Evolutionary conservation across 2,113 vertebrate species (phyloP).

Genomic region (Catharus minimus): DNA sequence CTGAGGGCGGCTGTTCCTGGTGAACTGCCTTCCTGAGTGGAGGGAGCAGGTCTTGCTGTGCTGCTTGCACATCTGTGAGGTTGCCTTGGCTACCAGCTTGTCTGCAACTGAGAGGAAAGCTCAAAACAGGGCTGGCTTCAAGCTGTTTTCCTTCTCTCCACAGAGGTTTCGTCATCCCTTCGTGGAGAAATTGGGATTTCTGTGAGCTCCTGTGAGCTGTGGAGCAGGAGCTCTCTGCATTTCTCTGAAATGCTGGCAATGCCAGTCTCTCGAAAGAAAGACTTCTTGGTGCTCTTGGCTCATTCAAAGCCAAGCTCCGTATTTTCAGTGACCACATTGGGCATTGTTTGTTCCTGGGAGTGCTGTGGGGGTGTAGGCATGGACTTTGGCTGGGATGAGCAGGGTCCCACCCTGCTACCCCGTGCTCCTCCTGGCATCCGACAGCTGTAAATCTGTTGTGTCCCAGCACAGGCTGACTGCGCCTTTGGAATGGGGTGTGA

Average conservation of each 20-base stretch:
- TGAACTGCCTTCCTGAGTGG: neutral
- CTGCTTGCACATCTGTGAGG: constrained; percentile 20
- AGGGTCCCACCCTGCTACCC: neutral
- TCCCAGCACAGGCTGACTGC: accelerated
- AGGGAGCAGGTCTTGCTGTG: constrained; percentile 4
- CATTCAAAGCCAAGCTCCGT: neutral
- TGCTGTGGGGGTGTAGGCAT: no score
- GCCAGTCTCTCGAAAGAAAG: neutral
- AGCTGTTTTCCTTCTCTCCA: neutral
- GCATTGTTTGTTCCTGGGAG: neutral
- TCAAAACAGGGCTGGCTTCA: neutral
- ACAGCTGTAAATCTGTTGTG: accelerated
- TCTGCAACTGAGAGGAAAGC: neutral
- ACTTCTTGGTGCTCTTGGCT: neutral
- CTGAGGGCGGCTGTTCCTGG: neutral
- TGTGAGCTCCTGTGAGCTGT: neutral
- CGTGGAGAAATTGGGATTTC: neutral
- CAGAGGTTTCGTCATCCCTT: neutral
- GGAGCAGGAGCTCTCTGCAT: neutral
- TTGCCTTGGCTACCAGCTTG: constrained; percentile 59
- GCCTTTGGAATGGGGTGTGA: neutral
- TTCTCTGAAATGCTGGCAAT: accelerated
- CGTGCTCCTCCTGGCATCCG: accelerated
- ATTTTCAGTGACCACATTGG: neutral
- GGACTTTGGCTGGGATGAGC: neutral